phyloP scores from a whole-genome alignment of 2,113 vertebrate species.

The Labeo rohita region DNA sequence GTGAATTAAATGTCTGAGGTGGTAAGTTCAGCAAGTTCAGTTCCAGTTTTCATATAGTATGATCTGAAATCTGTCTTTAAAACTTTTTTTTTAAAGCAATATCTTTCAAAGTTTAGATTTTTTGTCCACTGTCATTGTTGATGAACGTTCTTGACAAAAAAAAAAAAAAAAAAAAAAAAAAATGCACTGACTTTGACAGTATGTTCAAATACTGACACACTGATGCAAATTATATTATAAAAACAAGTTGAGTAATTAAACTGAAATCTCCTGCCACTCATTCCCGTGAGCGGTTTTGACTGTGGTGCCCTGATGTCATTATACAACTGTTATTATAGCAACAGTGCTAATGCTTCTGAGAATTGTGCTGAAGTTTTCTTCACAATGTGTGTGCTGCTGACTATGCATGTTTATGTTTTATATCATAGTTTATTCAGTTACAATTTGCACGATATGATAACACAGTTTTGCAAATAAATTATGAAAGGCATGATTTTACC shows the following conservation, averaged over 20 bases:
- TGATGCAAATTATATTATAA: background rate
- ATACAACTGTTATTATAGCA: slow-evolving; percentile 1
- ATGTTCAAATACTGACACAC: background rate
- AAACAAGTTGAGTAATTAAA: background rate
- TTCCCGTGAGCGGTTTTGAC: background rate
- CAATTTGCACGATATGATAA: background rate
- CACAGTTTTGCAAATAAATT: background rate
- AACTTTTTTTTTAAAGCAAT: background rate
- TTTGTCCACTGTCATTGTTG: background rate
- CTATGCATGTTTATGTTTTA: background rate
- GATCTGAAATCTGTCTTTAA: background rate
- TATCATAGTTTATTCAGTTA: background rate
- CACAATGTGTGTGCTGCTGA: background rate
- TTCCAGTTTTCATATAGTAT: background rate
- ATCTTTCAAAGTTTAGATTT: background rate
- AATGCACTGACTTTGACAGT: background rate
- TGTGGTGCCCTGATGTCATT: background rate
- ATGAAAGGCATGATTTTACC: background rate
- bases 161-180: no score
- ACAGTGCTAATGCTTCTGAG: slow-evolving; percentile 21
- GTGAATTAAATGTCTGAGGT: background rate
- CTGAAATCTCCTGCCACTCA: background rate
- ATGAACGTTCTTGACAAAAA: background rate
- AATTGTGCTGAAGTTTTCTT: background rate
- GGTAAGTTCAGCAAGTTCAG: background rate